These are phyloP conservation scores for Pseudolaguvia tuberculata DNA, from an alignment of 2,113 vertebrate species.

Conservation along the genomic window DNA sequence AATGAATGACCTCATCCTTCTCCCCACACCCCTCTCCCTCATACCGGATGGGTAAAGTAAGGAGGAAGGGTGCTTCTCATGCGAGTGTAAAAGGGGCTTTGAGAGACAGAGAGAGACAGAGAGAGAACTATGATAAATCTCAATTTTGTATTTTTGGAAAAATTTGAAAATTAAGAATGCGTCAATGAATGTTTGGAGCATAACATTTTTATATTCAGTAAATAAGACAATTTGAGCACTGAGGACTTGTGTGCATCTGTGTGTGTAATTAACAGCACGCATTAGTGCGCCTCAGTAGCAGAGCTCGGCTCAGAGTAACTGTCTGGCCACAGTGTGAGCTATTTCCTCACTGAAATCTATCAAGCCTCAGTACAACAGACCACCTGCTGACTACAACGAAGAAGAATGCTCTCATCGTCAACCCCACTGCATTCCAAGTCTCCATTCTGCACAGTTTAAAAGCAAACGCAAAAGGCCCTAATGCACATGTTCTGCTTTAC, in stretches of 20 bases:
- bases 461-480: neutral
- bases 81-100: neutral
- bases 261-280: neutral
- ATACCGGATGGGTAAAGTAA: conserved; percentile 67
- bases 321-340: neutral
- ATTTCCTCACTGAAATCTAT: conserved; percentile 4
- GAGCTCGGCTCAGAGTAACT: neutral
- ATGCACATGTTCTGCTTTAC: neutral
- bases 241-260: neutral
- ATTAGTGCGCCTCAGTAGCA: neutral
- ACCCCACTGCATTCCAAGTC: neutral
- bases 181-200: neutral
- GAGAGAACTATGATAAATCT: conserved; percentile 23
- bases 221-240: neutral
- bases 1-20: conserved; percentile 67
- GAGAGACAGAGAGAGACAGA: conserved; percentile 34
- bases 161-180: neutral
- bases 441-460: neutral
- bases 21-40: conserved; percentile 49
- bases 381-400: neutral
- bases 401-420: neutral
- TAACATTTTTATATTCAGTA: neutral
- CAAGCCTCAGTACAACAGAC: neutral
- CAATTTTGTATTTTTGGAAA: neutral
- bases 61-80: conserved; percentile 38